Conservation (phyloP, 2,797 vertebrate genomes). For the Chiroxiphia lanceolata region DNA sequence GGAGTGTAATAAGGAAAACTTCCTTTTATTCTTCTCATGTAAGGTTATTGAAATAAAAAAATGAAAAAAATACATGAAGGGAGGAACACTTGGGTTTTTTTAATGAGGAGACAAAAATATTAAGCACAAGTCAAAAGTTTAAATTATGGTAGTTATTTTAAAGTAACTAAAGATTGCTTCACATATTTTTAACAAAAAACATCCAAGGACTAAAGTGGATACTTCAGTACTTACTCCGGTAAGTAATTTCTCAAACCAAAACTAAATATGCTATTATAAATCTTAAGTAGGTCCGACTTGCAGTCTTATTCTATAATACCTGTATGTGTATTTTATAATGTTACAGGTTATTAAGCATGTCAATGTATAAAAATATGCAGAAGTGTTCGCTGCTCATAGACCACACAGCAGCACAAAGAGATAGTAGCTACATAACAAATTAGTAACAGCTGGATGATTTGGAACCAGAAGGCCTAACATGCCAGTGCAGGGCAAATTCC, state of each 20-base stretch:
- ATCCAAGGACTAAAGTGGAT: neutral
- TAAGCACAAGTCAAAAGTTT: neutral
- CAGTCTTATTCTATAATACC: neutral
- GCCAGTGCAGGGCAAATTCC: constrained; percentile 49
- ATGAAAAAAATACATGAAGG: neutral
- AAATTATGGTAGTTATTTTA: neutral
- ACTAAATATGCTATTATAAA: neutral
- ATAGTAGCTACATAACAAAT: constrained; percentile 50
- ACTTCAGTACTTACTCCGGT: neutral
- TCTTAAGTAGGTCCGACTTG: neutral
- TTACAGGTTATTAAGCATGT: constrained; percentile 8
- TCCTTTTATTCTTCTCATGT: neutral
- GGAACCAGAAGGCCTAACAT: constrained; percentile 47
- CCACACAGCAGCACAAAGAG: neutral
- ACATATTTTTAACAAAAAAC: neutral
- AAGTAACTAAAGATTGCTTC: neutral
- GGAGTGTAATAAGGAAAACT: neutral
- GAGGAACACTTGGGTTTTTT: neutral
- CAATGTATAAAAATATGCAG: neutral
- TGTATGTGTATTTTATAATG: neutral
- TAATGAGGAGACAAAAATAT: neutral
- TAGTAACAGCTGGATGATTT: constrained; percentile 52
- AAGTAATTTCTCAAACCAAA: neutral
- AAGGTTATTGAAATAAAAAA: neutral
- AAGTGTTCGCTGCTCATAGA: neutral